phyloP scores from a whole-genome alignment of 2,888 invertebrate genomes.

The Polia nebulosa region DNA sequence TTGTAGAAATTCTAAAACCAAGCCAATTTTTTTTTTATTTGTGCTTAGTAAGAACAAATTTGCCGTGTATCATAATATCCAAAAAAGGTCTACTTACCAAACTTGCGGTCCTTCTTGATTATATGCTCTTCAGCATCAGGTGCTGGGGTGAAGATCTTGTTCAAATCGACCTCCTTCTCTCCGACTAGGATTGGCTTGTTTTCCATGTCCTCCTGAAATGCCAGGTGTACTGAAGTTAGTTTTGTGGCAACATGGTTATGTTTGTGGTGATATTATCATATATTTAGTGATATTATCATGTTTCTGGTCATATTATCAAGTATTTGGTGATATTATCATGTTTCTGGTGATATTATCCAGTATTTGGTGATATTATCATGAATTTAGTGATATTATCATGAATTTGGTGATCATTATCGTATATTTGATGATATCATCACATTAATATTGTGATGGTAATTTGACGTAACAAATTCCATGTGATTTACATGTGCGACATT shows the following conservation, averaged over 20 bases:
- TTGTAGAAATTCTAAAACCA: too few relatives aligned
- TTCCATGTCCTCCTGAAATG: slow-evolving; percentile 91
- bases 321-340: not conserved
- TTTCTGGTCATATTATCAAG: not conserved
- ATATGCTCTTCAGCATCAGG: slow-evolving; percentile 94
- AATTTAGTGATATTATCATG: not conserved
- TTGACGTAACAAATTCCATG: not conserved
- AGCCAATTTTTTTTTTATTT: too few relatives aligned
- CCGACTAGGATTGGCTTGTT: slow-evolving; percentile 91
- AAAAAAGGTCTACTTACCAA: slow-evolving; percentile 75
- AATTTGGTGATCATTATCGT: not conserved
- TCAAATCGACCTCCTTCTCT: slow-evolving; percentile 94
- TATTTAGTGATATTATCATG: not conserved
- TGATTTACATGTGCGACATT: slow-evolving; percentile 4
- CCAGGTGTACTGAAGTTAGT: slow-evolving; percentile 7
- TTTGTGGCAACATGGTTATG: not conserved
- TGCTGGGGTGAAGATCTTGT: slow-evolving; percentile 97
- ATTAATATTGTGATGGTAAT: slow-evolving; percentile 2
- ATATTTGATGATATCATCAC: not conserved
- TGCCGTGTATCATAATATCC: too few relatives aligned
- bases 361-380: not conserved
- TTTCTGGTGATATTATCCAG: not conserved
- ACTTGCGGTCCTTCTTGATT: slow-evolving; percentile 93
- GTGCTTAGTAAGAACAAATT: too few relatives aligned
- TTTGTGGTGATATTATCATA: not conserved